Base-by-base conservation (phyloP, 1,140 invertebrate species). In the Delia radicum region DNA sequence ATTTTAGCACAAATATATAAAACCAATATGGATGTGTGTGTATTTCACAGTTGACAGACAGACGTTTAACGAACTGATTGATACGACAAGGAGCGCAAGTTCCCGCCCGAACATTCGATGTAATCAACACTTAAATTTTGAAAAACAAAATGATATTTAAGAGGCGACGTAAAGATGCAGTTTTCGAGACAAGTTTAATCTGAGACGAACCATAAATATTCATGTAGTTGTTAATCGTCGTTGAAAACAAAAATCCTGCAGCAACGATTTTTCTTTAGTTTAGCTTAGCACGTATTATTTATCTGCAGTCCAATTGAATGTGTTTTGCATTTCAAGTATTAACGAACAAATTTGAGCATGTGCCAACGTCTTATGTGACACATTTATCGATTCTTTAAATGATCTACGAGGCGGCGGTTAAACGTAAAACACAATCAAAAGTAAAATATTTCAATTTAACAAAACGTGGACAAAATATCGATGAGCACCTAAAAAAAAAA, bases 311-410 rank as follows among this genome's bases (percentile, higher is more conserved):
- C 28, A 42, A 42, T 42, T 42, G 37, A 10, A 18, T 31, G 63
- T 31, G 63, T 31, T 31, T 67, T 67, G 63, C 63, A 67, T 67
- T 63, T 31, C n/a, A 31, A 67, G 31, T 67, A 6, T 18, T 1
- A 28, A 18, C 27, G n/a, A 31, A 18, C 28, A 18, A 26, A 31
- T 33, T 67, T 67, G 63, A 67, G 63, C 63, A 67, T 67, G 63
- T 67, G 63, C 63, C 63, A 67, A 67, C 63, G 69, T 46, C n/a
- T 12, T 62, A 62, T 69, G 69, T 71, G 65, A 71, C 74, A 75
- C 74, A 75, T 71, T 69, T 55, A 75, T 75, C 65, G 74, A 75
- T 71, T 55, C 63, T 31, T 31, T 31, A 67, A 67, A 67, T 67
- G 63, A 67, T 67, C 27, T 67, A 67, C 63, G 63, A 67, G 63